Base-by-base conservation (phyloP, 2,797 vertebrate genomes). In the Chaetophractus vellerosus region DNA sequence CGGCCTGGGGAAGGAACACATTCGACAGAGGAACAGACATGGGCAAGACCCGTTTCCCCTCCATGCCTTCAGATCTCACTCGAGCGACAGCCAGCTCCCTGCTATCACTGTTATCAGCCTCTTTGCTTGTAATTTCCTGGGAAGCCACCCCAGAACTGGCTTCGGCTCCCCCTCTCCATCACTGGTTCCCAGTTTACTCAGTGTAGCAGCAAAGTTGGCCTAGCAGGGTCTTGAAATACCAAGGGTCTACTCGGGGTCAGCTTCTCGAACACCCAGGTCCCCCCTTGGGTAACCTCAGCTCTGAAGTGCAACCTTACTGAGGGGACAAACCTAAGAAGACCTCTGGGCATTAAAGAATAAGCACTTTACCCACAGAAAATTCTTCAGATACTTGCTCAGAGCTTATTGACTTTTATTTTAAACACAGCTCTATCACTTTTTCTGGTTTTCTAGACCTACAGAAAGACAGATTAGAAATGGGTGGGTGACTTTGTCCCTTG, bases 391-490 rank as follows among this genome's bases (percentile, higher is more conserved):
- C 50, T 96, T 84, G 57, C 48, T 84, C 23, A n/a, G 78, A 92
- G 48, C 31, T 81, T 68, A 72, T 63, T 61, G 76, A 93, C 80
- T 86, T 41, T 88, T 92, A 86, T 74, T 85, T 94, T 68, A 96
- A 92, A 63, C 61, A 76, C 23, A 72, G 12, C 57, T 52, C 0
- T 63, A 81, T 74, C 68, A 48, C 63, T 76, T 84, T 74, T 55
- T 80, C 64, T 26, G 10, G 83, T 82, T 50, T 74, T 94, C 75
- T 80, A 63, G 61, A 68, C 78, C 57, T 78, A 82, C 57, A 88
- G 50, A 95, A 91, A 52, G 16, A 72, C 26, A 74, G 23, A n/a
- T 93, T 55, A 88, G 64, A 82, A 78, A 16, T 87, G 74, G 18
- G 31, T 71, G 28, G 23, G 69, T 93, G 24, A 79, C 78, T 84